Percentiles rank a stretch among this genome's conserved stretches.
Evolutionary conservation across 2,888 invertebrate species (phyloP).

Genomic region (Dione juno): DNA sequence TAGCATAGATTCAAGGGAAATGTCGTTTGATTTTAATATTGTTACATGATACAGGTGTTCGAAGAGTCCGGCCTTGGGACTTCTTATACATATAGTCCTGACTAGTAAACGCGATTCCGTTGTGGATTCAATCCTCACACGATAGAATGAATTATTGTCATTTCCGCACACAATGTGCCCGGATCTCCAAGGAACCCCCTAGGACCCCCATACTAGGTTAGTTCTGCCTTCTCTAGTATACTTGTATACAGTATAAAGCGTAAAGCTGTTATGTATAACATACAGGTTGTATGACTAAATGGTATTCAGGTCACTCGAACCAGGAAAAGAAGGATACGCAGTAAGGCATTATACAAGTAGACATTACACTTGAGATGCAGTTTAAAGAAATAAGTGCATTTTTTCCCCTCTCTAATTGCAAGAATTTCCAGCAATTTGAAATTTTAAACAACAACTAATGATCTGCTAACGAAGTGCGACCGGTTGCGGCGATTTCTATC

Average conservation of each 20-base stretch:
- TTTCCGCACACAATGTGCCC: no score
- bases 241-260: no score
- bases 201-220: no score
- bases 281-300: not conserved
- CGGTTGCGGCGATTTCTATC: slow-evolving; percentile 46
- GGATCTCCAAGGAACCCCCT: no score
- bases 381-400: slow-evolving; percentile 38
- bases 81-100: no score
- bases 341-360: not conserved
- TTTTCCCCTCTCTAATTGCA: slow-evolving; percentile 42
- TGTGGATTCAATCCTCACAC: no score
- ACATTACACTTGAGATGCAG: slow-evolving; percentile 13
- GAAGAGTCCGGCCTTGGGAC: no score
- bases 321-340: slow-evolving; percentile 9
- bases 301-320: not conserved
- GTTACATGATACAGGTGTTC: no score
- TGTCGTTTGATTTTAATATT: not conserved
- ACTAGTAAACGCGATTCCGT: no score
- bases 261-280: no score
- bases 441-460: slow-evolving; percentile 47
- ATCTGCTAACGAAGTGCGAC: slow-evolving; percentile 40
- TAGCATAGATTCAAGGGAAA: slow-evolving; percentile 2
- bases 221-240: no score
- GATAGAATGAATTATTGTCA: no score
- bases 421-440: slow-evolving; percentile 46